A percentile compares a stretch with the other conserved stretches of the same genome.
Conservation (phyloP, 2,113 vertebrate genomes). For the Catharus bicknelli region DNA sequence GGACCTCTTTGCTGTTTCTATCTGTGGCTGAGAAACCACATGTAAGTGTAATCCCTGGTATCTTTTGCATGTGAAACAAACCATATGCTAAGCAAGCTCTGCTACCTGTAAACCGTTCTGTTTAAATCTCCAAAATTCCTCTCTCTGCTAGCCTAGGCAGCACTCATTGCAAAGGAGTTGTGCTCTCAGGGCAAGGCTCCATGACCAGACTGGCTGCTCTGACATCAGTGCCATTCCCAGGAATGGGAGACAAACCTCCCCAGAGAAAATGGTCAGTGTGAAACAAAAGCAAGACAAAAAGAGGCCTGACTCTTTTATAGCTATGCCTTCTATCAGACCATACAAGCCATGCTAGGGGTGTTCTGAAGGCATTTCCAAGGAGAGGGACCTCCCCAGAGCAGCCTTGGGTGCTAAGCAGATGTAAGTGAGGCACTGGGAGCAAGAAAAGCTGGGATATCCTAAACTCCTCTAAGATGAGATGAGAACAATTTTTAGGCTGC, state of each 20-base stretch:
- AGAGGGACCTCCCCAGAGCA: background rate
- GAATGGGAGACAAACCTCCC: accelerated
- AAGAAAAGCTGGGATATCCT: background rate
- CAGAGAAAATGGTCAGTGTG: background rate
- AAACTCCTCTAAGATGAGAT: background rate
- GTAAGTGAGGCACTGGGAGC: background rate
- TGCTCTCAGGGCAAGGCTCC: background rate
- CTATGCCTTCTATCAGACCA: background rate
- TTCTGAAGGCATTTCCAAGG: background rate
- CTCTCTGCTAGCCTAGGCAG: background rate
- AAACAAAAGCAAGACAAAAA: background rate
- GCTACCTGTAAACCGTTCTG: background rate
- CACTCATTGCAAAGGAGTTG: background rate
- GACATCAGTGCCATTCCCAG: background rate
- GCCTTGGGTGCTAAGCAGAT: background rate
- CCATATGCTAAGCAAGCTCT: background rate
- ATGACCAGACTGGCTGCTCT: background rate
- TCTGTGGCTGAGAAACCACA: background rate
- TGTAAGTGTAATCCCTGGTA: background rate
- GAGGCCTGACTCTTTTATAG: background rate
- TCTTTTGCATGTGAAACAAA: background rate
- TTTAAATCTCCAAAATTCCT: background rate
- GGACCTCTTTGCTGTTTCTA: background rate
- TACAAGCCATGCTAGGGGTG: background rate
- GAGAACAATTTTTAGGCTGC: background rate